Evolutionary conservation across 2,888 invertebrate species (phyloP), one percentile per base, ranked within the genome.

Genomic region (Macrosiphum euphorbiae): DNA sequence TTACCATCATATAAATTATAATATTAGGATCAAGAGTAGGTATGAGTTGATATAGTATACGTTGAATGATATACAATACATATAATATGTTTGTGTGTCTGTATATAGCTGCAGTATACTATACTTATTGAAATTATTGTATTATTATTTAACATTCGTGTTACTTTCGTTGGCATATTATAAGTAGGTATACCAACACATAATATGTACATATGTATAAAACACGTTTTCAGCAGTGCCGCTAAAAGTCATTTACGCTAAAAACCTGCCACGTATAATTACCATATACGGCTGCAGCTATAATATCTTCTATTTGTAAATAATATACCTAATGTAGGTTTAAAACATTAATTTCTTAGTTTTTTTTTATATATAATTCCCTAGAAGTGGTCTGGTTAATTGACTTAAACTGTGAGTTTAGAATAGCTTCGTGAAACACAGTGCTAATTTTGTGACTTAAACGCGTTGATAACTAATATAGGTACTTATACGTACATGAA

Each of bases 191-290:
- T 35, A 78, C n/a, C 24, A 55, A 55, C 16, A 78, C 2, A 35
- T 78, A 78, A 7, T 85, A 26, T 44, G 24, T 44, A 44, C 26
- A 10, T 88, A 44, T 20, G 16, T 58, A 78, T 24, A 90, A 90
- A 90, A 90, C 50, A 52, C 78, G 90, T 50, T 90, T 90, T 90
- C 26, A 50, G 47, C 24, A 35, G 10, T 26, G 11, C 35, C 26
- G 7, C 26, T 78, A 90, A 89, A 61, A 78, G 24, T n/a, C 78
- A 90, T 35, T 78, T 35, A 90, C 55, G 13, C 78, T 90, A 50
- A 90, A 78, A 78, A 90, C 78, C 67, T n/a, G 61, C 67, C n/a
- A n/a, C 50, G n/a, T 50, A n/a, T 67, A 67, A 90, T 78, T 35
- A 78, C 50, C 24, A 88, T 87, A 55, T 88, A 52, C 28, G 11